These are phyloP conservation scores for Mugil cephalus DNA, from an alignment of 2,113 vertebrate genomes.

Conservation along the genomic window DNA sequence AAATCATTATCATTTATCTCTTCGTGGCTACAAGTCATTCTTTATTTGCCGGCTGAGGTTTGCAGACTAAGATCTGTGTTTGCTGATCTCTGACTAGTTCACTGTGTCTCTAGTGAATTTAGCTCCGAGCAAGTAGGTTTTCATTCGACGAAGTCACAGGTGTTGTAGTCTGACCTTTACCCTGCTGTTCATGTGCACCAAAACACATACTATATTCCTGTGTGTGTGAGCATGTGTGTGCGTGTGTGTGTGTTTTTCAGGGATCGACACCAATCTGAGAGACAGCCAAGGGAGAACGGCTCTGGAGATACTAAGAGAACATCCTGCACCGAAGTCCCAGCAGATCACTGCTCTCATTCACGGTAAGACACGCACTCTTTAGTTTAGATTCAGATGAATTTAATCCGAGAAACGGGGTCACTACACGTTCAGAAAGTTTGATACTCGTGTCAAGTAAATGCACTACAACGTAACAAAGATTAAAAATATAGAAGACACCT, in stretches of 20 bases:
- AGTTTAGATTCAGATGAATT: conserved; percentile 2
- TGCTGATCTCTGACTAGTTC: too few species aligned
- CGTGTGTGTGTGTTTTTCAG: conserved; percentile 82
- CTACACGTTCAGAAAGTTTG: conserved; percentile 9
- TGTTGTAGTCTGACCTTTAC: conserved; percentile 15
- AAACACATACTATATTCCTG: background rate
- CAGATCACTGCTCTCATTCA: conserved; percentile 96
- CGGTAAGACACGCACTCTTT: conserved; percentile 81
- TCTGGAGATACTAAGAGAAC: conserved; percentile 94
- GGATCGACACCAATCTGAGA: conserved; percentile 92
- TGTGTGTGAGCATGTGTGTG: conserved; percentile 34
- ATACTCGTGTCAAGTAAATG: background rate
- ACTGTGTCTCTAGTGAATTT: too few species aligned
- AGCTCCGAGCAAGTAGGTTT: background rate
- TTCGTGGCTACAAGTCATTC: too few species aligned
- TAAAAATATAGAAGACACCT: background rate
- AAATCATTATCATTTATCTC: too few species aligned
- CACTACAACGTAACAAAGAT: background rate
- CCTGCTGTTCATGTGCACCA: conserved; percentile 46
- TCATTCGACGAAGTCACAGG: background rate
- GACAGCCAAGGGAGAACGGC: conserved; percentile 92
- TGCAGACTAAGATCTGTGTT: too few species aligned
- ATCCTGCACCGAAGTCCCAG: conserved; percentile 94
- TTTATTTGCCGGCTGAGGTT: too few species aligned
- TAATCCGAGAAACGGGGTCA: conserved; percentile 1